Evolutionary conservation across 1,140 invertebrate genomes (phyloP).

Genomic region (Phortica variegata): DNA sequence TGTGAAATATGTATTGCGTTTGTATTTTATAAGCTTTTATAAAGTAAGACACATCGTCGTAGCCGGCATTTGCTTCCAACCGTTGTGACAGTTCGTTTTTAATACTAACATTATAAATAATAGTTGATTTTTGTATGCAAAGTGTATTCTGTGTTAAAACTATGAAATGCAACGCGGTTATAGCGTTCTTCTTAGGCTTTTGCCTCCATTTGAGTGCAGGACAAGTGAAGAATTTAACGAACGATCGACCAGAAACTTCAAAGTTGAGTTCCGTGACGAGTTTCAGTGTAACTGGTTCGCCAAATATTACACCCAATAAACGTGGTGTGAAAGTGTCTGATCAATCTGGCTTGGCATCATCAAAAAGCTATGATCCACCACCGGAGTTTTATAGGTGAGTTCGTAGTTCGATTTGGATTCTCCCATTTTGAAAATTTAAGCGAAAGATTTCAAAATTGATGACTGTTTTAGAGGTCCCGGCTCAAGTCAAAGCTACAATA

Average conservation of each 20-base stretch:
- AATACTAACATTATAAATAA: too few species aligned
- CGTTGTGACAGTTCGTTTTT: too few species aligned
- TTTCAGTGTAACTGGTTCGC: too few species aligned
- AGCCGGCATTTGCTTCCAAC: slow-evolving; percentile 30
- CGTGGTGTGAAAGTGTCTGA: slow-evolving; percentile 22
- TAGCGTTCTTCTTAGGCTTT: slow-evolving; percentile 5
- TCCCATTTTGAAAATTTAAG: too few species aligned
- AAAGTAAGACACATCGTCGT: slow-evolving; percentile 32
- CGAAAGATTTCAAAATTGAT: too few species aligned
- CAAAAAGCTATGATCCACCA: slow-evolving; percentile 40
- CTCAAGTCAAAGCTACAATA: slow-evolving; percentile 12
- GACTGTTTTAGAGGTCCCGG: slow-evolving; percentile 29
- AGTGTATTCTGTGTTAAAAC: too few species aligned
- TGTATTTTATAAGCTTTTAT: slow-evolving; percentile 22
- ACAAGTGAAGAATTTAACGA: slow-evolving; percentile 16
- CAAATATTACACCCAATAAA: slow-evolving; percentile 11
- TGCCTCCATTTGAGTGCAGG: slow-evolving; percentile 4
- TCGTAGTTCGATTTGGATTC: too few species aligned
- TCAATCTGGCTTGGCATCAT: slow-evolving; percentile 20
- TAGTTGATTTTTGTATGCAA: too few species aligned
- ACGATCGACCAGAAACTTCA: slow-evolving; percentile 10
- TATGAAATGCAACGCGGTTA: slow-evolving; percentile 25
- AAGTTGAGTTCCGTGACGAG: background rate
- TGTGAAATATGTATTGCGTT: slow-evolving; percentile 13
- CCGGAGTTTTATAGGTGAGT: slow-evolving; percentile 38